A percentile compares a stretch with the other conserved stretches of the same genome.
These are phyloP conservation scores for Prionace glauca DNA, from an alignment of 2,797 vertebrate genomes.

Conservation along the genomic window DNA sequence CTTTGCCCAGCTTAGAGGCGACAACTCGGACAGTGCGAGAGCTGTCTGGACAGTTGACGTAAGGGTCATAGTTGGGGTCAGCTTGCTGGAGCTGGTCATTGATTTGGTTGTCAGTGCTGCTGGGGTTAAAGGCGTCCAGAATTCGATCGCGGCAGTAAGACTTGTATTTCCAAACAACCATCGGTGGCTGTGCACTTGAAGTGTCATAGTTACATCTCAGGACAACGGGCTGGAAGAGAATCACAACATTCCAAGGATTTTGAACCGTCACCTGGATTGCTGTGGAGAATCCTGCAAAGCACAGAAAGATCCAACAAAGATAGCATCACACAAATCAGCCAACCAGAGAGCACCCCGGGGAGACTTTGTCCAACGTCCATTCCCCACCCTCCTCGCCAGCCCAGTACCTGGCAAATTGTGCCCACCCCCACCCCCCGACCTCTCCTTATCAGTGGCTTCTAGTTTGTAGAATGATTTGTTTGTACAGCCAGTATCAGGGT, in stretches of 20 bases:
- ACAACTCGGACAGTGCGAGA: constrained; percentile 68
- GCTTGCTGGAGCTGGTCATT: constrained; percentile 55
- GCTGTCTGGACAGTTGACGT: constrained; percentile 76
- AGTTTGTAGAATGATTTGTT: background rate
- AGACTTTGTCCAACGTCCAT: too few species aligned
- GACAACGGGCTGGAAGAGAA: constrained; percentile 79
- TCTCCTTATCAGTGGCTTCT: background rate
- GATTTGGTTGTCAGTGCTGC: constrained; percentile 61
- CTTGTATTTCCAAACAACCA: constrained; percentile 77
- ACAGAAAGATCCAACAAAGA: background rate
- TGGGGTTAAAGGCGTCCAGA: constrained; percentile 70
- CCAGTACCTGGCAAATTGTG: too few species aligned
- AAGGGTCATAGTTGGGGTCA: constrained; percentile 77
- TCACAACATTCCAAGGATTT: constrained; percentile 66
- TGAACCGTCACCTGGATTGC: constrained; percentile 64
- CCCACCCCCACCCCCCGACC: too few species aligned
- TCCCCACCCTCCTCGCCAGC: too few species aligned
- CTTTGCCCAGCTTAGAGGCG: constrained; percentile 67
- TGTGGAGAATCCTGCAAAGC: constrained; percentile 52
- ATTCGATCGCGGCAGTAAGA: constrained; percentile 78
- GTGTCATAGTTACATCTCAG: constrained; percentile 68
- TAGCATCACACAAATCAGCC: too few species aligned
- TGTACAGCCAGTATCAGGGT: background rate
- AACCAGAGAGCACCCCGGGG: too few species aligned
- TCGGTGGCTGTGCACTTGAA: constrained; percentile 46